Base-by-base conservation (phyloP, 2,797 vertebrate species). In the Falco peregrinus region DNA sequence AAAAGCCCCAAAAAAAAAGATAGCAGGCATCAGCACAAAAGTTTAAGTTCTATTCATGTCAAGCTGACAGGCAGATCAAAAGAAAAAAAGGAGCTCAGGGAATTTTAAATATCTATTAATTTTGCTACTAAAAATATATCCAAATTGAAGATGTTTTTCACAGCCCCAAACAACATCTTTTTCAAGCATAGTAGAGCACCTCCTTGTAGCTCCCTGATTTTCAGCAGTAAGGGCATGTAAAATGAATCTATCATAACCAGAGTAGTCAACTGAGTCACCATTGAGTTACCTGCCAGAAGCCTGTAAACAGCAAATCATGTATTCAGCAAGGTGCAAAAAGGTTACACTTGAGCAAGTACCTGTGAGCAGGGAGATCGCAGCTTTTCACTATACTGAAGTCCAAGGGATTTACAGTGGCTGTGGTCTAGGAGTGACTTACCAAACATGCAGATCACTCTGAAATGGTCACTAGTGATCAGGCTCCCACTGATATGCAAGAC, bases 71-170 rank as follows among this genome's bases (percentile, higher is more conserved):
- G 91, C 59, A 92, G 64, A 89, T 96, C 92, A 95, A 95, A 86
- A 86, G 67, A 88, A 86, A 88, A 96, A 71, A 95, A 74, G 64
- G 47, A 78, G 79, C 90, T 77, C 82, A 79, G 84, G 54, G 85
- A 87, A 95, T 93, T 96, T 93, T 64, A 95, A 93, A 77, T 84
- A 90, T 88, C 89, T 96, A 78, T 95, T 96, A 95, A 97, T 97
- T 96, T 96, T 82, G 21, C 43, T 79, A 81, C 93, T 96, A 95
- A 95, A 95, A 96, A 93, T 91, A 95, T n/a, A 92, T 22, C 48
- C 45, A 88, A 96, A 94, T 43, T 77, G 77, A 89, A 95, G 43
- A 83, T 41, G 9, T 51, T 96, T 93, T 94, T 90, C 87, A 80
- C 60, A 91, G 84, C 41, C 61, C 69, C 70, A 90, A 93, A 92